phyloP scores from a whole-genome alignment of 2,797 vertebrate species.

The Notoglanidium macrostoma region DNA sequence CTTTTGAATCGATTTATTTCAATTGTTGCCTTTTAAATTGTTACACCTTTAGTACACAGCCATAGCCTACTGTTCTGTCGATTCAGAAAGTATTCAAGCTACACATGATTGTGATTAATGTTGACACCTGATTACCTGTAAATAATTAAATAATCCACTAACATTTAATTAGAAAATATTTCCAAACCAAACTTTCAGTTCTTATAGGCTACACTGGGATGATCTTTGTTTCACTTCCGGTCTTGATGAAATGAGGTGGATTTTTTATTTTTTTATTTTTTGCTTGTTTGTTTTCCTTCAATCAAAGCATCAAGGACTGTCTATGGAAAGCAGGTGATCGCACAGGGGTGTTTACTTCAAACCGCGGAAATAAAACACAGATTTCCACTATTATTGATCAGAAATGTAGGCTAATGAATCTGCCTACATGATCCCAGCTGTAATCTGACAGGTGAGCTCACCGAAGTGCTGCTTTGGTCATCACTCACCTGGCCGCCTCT shows the following conservation, averaged over 20 bases:
- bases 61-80: too few relatives aligned
- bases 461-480: neutral
- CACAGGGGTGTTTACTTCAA: neutral
- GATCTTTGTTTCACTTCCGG: slow-evolving; percentile 15
- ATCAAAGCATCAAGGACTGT: neutral
- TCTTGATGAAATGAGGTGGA: neutral
- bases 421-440: too few relatives aligned
- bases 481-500: slow-evolving; percentile 42
- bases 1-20: neutral
- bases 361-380: too few relatives aligned
- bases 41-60: neutral
- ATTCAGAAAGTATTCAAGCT: neutral
- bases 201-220: neutral
- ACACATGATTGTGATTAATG: neutral
- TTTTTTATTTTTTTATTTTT: neutral
- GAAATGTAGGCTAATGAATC: neutral
- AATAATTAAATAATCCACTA: neutral
- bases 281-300: neutral
- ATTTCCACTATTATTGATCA: neutral
- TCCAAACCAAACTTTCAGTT: neutral
- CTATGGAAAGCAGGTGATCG: neutral
- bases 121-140: neutral
- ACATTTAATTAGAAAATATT: neutral
- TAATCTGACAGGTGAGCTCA: neutral
- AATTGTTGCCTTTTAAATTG: neutral